A percentile compares a stretch with the other conserved stretches of the same genome.
These are phyloP conservation scores for Drosophila paucipuncta DNA, from an alignment of 2,888 invertebrate genomes.

Conservation along the genomic window DNA sequence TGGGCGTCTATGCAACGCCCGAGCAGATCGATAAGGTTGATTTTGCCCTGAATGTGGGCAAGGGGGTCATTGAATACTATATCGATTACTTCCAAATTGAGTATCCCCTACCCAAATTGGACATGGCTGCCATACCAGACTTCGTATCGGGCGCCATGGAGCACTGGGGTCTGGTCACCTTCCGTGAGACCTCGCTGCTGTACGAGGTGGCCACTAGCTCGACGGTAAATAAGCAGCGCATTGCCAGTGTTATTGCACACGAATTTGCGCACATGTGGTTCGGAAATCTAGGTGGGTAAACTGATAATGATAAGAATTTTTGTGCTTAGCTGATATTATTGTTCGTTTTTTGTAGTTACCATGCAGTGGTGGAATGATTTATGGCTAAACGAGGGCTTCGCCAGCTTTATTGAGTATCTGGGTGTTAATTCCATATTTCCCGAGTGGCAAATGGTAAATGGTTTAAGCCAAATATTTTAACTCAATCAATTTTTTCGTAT, in stretches of 20 bases:
- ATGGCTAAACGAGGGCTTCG: constrained; percentile 98
- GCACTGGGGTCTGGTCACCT: constrained; percentile 98
- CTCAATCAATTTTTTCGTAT: background rate
- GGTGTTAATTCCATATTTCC: constrained; percentile 90
- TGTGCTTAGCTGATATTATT: background rate
- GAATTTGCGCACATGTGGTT: constrained; percentile 99
- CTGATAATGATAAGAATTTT: constrained; percentile 10
- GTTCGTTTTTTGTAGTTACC: constrained; percentile 88
- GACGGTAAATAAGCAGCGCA: constrained; percentile 90
- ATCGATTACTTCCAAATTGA: constrained; percentile 93
- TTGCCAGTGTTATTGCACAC: constrained; percentile 94
- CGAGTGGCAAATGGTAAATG: constrained; percentile 91
- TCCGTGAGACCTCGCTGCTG: constrained; percentile 93
- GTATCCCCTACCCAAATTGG: constrained; percentile 96
- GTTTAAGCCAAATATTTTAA: background rate
- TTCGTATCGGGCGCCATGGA: constrained; percentile 94
- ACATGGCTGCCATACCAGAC: constrained; percentile 85
- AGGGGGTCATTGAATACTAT: constrained; percentile 91
- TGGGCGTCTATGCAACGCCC: constrained; percentile 92
- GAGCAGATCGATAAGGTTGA: constrained; percentile 91
- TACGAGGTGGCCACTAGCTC: constrained; percentile 91
- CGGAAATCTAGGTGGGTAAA: constrained; percentile 90
- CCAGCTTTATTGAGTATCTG: constrained; percentile 95
- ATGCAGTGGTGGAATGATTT: constrained; percentile 97
- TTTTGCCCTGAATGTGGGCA: constrained; percentile 91